These are phyloP conservation scores for Alviniconcha marisindica DNA, from an alignment of 1,140 invertebrate species.

Conservation along the genomic window DNA sequence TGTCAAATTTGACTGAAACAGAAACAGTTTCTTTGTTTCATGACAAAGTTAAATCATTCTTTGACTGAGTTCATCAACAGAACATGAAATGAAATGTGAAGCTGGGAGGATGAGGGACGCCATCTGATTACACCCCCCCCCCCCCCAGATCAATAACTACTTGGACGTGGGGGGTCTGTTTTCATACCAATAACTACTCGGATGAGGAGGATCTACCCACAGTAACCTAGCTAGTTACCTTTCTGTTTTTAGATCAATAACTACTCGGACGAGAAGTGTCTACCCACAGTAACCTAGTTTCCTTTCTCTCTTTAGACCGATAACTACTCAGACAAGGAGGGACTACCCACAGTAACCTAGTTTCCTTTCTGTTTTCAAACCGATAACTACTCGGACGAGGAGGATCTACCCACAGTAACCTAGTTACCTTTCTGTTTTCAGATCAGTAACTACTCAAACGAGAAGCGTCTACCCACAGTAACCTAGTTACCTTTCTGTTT, in stretches of 20 bases:
- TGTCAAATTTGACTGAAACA: too few relatives aligned
- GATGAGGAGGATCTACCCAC: conserved; percentile 10
- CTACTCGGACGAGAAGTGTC: conserved; percentile 20
- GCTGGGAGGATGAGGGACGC: too few relatives aligned
- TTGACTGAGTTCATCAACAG: too few relatives aligned
- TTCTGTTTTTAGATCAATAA: not conserved
- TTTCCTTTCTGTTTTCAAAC: conserved; percentile 18
- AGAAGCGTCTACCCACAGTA: not conserved
- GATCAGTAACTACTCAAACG: not conserved
- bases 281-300: conserved; percentile 1
- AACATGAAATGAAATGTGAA: too few relatives aligned
- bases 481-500: conserved; percentile 25
- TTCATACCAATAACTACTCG: conserved; percentile 8
- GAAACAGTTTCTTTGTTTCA: too few relatives aligned
- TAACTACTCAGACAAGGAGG: conserved; percentile 13
- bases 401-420: not conserved
- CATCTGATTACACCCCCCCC: too few relatives aligned
- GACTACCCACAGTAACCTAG: conserved; percentile 1
- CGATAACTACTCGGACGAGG: conserved; percentile 18
- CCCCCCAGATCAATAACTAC: conserved; percentile 22
- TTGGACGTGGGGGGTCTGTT: conserved; percentile 7
- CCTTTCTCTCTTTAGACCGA: conserved; percentile 7
- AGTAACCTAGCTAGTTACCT: conserved; percentile 11
- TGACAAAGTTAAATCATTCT: too few relatives aligned
- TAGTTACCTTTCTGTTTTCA: conserved; percentile 22